These are phyloP conservation scores for Drosophila pseudoobscura DNA, from an alignment of 1,140 invertebrate genomes.

Conservation along the genomic window DNA sequence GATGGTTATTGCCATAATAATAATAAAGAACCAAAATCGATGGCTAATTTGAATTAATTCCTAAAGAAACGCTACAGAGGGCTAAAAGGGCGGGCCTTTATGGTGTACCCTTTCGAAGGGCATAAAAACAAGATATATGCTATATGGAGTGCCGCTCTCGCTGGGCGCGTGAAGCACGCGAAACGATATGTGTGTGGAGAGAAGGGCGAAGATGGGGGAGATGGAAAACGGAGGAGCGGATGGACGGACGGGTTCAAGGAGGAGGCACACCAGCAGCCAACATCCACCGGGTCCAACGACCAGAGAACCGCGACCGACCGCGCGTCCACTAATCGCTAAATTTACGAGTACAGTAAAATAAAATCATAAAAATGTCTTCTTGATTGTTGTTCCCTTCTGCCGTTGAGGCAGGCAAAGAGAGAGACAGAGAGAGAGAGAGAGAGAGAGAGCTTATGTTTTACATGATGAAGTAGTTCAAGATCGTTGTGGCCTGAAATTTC, in stretches of 20 bases:
- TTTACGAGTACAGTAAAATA: conserved; percentile 80
- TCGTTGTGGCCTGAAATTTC: conserved; percentile 40
- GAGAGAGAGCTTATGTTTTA: neutral
- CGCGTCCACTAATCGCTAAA: conserved; percentile 73
- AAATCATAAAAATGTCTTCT: conserved; percentile 73
- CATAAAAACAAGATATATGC: conserved; percentile 19
- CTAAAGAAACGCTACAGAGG: too few relatives aligned
- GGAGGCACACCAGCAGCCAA: conserved; percentile 9
- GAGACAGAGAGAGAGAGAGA: conserved; percentile 5
- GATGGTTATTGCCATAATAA: too few relatives aligned
- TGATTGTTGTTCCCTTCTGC: conserved; percentile 38
- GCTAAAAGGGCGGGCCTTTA: too few relatives aligned
- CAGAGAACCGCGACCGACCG: conserved; percentile 14
- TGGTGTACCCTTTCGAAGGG: conserved; percentile 1
- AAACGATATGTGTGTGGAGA: conserved; percentile 23
- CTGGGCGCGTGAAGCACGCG: conserved; percentile 69
- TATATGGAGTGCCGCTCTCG: conserved; percentile 57
- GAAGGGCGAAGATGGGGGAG: conserved; percentile 7
- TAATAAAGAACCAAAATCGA: too few relatives aligned
- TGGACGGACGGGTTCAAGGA: conserved; percentile 9
- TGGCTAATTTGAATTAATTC: too few relatives aligned
- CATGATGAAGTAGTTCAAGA: conserved; percentile 49
- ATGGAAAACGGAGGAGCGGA: too few relatives aligned
- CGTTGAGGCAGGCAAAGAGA: conserved; percentile 53
- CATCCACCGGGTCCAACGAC: conserved; percentile 21